Base-by-base conservation (phyloP, 2,113 vertebrate genomes). In the Pachycephala philippinensis region DNA sequence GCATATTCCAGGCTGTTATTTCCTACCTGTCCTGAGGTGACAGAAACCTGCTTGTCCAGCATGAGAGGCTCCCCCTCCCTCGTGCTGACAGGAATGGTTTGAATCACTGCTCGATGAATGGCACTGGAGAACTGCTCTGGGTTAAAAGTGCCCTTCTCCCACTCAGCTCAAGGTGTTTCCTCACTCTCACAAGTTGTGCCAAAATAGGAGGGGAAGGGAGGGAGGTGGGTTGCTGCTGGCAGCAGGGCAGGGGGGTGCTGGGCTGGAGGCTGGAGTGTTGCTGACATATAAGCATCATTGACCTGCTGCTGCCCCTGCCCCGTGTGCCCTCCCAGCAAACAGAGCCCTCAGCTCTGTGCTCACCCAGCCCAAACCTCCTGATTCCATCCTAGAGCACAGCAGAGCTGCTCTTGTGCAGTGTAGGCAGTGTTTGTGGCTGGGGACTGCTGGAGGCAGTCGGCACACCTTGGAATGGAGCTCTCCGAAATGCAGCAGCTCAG, bases 31-130 rank as follows among this genome's bases (percentile, higher is more conserved):
- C 63, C 52, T 4, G 20, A 59, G 35, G 42, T 65, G 69, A 33
- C 52, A 26, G 0, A 45, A 87, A 65, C 33, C 75, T 74, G 54
- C 35, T 4, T 4, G 12, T 35, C 40, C 80, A 40, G 79, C 54
- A 2, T 0, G 4, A 40, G 60, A 28, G 44, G 4, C 21, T 64
- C 30, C 42, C 42, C 20, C 31, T 57, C 35, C 61, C 74, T 63
- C 3, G 24, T 30, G 27, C 76, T 57, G 59, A 2, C 63, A 52
- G 71, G n/a, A 30, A 1, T 19, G 53, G 30, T 78, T 54, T 63
- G 52, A 45, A 0, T 30, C n/a, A 30, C 66, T 20, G 1, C 24
- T 4, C 5, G 0, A 6, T 10, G 8, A 49, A 6, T 37, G 69
- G 59, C 49, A 6, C 22, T n/a, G 27, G 42, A 39, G 70, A 63